Base-by-base conservation (phyloP, 2,113 vertebrate genomes). In the Aptenodytes forsteri region DNA sequence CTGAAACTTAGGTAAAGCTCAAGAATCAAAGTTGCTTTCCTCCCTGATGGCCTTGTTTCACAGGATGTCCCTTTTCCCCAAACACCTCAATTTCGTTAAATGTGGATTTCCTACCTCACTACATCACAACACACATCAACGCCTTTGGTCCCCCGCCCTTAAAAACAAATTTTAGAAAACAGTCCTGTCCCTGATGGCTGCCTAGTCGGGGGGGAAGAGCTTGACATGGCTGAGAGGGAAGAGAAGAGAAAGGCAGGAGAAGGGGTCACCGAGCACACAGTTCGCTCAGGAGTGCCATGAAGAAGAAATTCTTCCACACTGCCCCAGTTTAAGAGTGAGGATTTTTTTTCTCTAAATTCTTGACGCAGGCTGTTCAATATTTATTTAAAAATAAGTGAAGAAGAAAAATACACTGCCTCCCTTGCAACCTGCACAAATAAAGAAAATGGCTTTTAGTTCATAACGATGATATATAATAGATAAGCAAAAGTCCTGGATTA, bases 311-410 rank as follows among this genome's bases (percentile, higher is more conserved):
- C 72, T 75, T 88, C 83, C 94, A 91, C 66, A 72, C 49, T 84
- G 58, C 34, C 47, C 69, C 72, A 83, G 29, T 34, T 84, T 82
- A 62, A 90, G 58, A 91, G 64, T 52, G 40, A 89, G 58, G 46
- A 27, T 20, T 82, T 96, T 95, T 76, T 36, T 16, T 5, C 69
- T 79, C 90, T 67, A 83, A 91, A 93, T 95, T 97, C 92, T 72
- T 94, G 79, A 92, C 66, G 71, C 8, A 46, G n/a, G 42, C 47
- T 92, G 67, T 88, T 96, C 69, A 59, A 86, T 59, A 97, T 87
- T 94, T 96, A 87, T 90, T 97, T 85, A 42, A 91, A 97, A 78
- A 67, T 69, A 96, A 96, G 9, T 17, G 69, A 96, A 80, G 86
- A 89, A 89, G 87, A 89, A 93, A 87, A 89, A 95, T 69, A 36